phyloP scores from a whole-genome alignment of 2,797 vertebrate species.

The Sorex maritimensis region DNA sequence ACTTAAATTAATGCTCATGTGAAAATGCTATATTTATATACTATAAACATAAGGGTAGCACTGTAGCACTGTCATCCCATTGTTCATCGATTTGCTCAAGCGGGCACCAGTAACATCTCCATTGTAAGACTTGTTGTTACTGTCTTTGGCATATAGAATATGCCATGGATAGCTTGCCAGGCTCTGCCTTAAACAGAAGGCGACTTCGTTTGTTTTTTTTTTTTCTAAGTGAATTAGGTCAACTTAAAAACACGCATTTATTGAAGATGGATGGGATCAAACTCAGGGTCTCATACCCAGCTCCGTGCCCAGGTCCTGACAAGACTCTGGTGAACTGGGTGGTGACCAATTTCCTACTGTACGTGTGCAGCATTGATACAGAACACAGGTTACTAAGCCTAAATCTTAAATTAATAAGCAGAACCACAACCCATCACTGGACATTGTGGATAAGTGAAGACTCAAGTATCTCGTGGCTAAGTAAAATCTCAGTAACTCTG shows the following conservation, averaged over 20 bases:
- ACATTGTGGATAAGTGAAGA: not conserved
- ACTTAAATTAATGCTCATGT: not conserved
- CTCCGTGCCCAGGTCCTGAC: no score
- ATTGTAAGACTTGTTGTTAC: no score
- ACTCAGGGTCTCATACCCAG: no score
- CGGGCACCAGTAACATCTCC: no score
- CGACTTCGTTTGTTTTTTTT: not conserved
- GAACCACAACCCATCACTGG: not conserved
- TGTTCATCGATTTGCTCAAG: no score
- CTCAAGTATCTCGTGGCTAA: not conserved
- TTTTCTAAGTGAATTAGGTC: not conserved
- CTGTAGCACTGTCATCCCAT: no score
- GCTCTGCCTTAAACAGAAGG: no score
- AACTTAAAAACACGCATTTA: no score
- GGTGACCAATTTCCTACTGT: not conserved
- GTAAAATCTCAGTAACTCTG: slow-evolving; percentile 3
- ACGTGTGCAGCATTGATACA: not conserved
- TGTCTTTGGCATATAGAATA: no score
- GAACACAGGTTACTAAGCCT: not conserved
- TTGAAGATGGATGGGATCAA: no score
- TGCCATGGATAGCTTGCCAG: no score
- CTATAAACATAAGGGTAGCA: not conserved
- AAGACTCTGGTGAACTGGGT: no score
- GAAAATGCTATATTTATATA: slow-evolving; percentile 1
- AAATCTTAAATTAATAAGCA: not conserved